A percentile compares a stretch with the other conserved stretches of the same genome.
Conservation (phyloP, 2,888 invertebrate species). For the Drosophila peninsularis region DNA sequence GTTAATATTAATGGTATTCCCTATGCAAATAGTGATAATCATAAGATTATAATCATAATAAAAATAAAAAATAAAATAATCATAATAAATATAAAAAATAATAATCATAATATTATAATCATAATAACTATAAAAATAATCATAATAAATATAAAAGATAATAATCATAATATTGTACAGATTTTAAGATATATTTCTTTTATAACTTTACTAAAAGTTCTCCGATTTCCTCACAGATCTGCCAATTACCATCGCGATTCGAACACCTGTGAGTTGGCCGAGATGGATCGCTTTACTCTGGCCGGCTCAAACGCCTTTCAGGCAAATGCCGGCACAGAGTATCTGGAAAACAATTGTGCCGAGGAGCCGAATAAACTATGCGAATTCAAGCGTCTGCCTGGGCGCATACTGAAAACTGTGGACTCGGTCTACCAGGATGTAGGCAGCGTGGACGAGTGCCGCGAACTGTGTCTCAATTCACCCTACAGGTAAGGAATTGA, state of each 20-base stretch:
- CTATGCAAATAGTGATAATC: no score
- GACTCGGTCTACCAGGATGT: conserved; percentile 96
- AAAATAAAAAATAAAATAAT: no score
- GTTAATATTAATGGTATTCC: no score
- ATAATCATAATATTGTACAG: no score
- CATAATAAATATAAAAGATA: no score
- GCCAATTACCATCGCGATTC: conserved; percentile 94
- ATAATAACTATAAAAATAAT: no score
- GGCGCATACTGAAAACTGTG: conserved; percentile 95
- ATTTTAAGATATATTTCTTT: no score
- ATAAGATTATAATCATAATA: no score
- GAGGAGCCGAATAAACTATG: conserved; percentile 96
- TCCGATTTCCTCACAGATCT: conserved; percentile 87
- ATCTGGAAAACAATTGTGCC: conserved; percentile 96
- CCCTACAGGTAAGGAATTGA: conserved; percentile 87
- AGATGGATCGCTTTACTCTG: conserved; percentile 95
- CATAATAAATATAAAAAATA: no score
- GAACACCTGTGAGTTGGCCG: conserved; percentile 94
- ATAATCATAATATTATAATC: no score
- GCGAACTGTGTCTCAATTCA: conserved; percentile 94
- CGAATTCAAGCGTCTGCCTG: conserved; percentile 95
- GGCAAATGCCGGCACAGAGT: conserved; percentile 89
- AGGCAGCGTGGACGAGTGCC: conserved; percentile 93
- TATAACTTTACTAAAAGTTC: no score
- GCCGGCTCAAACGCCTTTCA: conserved; percentile 93